Evolutionary conservation across 2,113 vertebrate genomes (phyloP).

Genomic region (Rynchops niger): DNA sequence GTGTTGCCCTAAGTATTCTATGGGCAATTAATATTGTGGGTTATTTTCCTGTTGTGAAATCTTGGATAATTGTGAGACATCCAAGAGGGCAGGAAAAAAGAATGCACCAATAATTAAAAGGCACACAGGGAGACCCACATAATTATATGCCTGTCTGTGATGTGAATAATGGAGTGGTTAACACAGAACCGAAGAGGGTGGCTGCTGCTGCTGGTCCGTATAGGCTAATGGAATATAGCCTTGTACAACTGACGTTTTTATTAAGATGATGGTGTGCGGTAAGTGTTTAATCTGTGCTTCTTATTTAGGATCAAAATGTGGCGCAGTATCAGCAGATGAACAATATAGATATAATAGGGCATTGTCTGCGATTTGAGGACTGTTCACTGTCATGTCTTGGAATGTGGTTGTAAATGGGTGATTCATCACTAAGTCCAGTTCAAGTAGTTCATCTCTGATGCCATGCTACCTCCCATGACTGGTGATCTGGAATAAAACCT

Average conservation of each 20-base stretch:
- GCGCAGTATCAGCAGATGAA: neutral
- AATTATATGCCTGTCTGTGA: neutral
- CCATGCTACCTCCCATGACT: accelerated
- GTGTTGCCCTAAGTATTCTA: neutral
- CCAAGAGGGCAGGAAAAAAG: neutral
- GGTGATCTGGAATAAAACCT: neutral
- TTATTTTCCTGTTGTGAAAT: slow-evolving; percentile 11
- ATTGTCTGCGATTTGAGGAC: neutral
- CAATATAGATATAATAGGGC: neutral
- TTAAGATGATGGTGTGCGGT: neutral
- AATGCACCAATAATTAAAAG: slow-evolving; percentile 21
- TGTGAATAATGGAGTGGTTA: neutral
- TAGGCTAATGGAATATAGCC: neutral
- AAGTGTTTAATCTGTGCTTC: neutral
- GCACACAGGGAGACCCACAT: neutral
- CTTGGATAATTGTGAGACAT: neutral
- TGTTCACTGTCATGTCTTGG: neutral
- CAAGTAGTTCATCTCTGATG: neutral
- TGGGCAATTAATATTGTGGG: neutral
- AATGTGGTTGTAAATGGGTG: neutral
- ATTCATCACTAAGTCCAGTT: neutral
- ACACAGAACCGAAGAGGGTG: neutral
- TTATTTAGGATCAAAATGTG: neutral
- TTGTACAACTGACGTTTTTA: neutral
- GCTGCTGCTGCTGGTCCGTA: neutral